Base-by-base conservation (phyloP, 1,140 invertebrate species). In the Heliothis virescens region DNA sequence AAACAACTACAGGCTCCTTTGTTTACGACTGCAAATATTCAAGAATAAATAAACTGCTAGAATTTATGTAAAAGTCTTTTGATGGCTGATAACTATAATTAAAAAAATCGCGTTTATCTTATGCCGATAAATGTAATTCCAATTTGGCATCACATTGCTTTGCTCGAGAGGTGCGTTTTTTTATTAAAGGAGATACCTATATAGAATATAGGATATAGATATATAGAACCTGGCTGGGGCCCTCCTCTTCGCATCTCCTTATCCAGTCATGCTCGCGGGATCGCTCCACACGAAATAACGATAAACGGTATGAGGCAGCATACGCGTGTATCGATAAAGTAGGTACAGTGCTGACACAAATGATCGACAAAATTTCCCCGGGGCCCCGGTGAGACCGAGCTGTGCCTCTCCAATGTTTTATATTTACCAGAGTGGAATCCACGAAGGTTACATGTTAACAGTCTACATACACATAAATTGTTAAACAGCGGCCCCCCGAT, bases 341-440 rank as follows among this genome's bases (percentile, higher is more conserved):
- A 55, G 78, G 47, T 75, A 71, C 63, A 57, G 59, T 80, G 81
- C 79, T 75, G 79, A 84, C 79, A 81, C 79, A 80, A 85, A 83
- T 80, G 80, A 83, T 85, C 84, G 80, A 80, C 82, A 81, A 85
- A 81, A 84, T 82, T 82, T 85, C 81, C 81, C 83, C 29, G 15
- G 81, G 65, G 83, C n/a, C 62, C 15, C 52, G 80, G 47, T 63
- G 72, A 47, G 78, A 63, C 41, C 79, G 50, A 41, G 34, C 34
- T 21, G 41, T 48, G 57, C 29, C 34, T 62, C 72, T 62, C 41
- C 72, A 62, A 60, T 75, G 72, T 75, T 75, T 75, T 75, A 75
- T 75, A 59, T 62, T 75, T 62, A 60, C 72, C 57, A 60, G 72
- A 75, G 57, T 75, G 55, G 41, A 50, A 21, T 52, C 55, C 18